Percentiles rank a stretch among this genome's conserved stretches.
phyloP scores from a whole-genome alignment of 2,888 invertebrate genomes.

The Drosophila phalerata region DNA sequence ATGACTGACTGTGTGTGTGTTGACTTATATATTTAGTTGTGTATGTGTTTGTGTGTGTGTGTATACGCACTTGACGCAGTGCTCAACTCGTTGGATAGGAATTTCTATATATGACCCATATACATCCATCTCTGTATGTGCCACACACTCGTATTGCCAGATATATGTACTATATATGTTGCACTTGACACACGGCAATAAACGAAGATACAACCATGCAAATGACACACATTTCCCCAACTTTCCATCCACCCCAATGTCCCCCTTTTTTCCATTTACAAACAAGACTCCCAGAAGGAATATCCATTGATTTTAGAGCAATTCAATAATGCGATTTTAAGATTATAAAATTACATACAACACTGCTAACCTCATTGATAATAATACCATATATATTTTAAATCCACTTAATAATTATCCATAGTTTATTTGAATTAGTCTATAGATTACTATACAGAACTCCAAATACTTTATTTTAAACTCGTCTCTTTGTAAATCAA shows the following conservation, averaged over 20 bases:
- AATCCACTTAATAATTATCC: too few species aligned
- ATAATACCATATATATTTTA: too few species aligned
- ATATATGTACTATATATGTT: background rate
- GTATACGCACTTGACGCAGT: constrained; percentile 24
- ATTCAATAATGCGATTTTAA: background rate
- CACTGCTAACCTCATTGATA: too few species aligned
- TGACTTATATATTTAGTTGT: background rate
- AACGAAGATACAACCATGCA: constrained; percentile 47
- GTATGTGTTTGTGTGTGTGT: constrained; percentile 10
- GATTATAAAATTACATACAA: background rate
- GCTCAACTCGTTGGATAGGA: constrained; percentile 32
- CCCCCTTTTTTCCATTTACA: too few species aligned
- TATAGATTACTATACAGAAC: background rate
- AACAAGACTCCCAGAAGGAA: background rate
- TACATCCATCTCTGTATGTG: constrained; percentile 25
- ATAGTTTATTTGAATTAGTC: background rate
- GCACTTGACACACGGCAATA: constrained; percentile 27
- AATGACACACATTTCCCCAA: constrained; percentile 39
- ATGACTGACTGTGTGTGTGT: background rate
- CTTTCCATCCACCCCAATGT: background rate
- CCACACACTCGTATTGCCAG: background rate
- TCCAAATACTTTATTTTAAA: background rate
- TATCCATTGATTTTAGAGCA: constrained; percentile 7
- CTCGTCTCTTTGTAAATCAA: background rate
- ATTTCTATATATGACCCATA: constrained; percentile 57